Evolutionary conservation across 2,113 vertebrate genomes (phyloP), one percentile per base, ranked within the genome.

Genomic region (Puffinus mauretanicus): DNA sequence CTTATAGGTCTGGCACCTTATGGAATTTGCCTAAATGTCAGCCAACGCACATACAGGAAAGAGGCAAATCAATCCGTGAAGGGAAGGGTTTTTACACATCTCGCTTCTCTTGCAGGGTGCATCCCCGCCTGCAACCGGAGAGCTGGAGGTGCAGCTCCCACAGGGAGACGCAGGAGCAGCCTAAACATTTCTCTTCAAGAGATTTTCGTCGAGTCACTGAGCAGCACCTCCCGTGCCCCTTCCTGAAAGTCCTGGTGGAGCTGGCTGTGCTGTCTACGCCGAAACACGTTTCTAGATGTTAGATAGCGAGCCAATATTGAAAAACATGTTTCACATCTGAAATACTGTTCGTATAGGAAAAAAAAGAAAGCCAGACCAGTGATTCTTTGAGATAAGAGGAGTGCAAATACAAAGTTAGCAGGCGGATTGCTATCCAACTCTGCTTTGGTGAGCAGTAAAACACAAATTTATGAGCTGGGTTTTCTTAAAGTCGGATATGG

Each of bases 381-480:
- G 62, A 89, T 85, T 86, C 40, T 67, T 58, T 27, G 67, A 95
- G 84, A 47, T 82, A 80, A 81, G 89, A 71, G 42, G 51, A 81
- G 81, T 13, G 55, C 73, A 83, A 86, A 86, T 14, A 72, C 70
- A 58, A 95, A 96, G 91, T 90, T 34, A 94, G 88, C 88, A 83
- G 82, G 92, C 0, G 5, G 57, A 79, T 42, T 92, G 85, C 88
- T 67, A 79, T 54, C 73, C 82, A 54, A 86, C 91, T 78, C 85
- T 81, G 91, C 91, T 95, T 90, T 89, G 94, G 93, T 71, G 61
- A 94, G 90, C 95, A 96, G 84, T 97, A 97, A 98, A 98, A 97
- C 92, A 97, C 91, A 96, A 97, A 98, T 98, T 98, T 98, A 98
- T 96, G 97, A 97, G 96, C 96, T 98, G 95, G 90, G 96, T 97